Evolutionary conservation across 2,113 vertebrate species (phyloP).

Genomic region (Athene noctua): DNA sequence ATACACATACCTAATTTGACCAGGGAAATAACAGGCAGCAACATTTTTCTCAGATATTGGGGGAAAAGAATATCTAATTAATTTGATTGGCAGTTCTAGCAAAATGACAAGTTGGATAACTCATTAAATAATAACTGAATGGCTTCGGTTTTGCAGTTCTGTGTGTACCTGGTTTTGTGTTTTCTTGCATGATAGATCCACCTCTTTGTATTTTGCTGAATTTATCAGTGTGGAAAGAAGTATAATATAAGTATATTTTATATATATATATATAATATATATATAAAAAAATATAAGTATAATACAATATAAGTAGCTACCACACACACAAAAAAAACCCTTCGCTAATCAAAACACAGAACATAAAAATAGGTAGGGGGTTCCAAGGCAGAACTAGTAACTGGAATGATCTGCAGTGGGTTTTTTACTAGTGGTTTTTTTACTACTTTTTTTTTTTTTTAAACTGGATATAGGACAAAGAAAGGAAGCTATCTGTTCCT

Average conservation of each 20-base stretch:
- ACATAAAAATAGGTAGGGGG: not conserved
- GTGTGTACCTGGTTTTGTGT: not conserved
- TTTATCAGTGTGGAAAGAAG: not conserved
- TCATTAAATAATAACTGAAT: not conserved
- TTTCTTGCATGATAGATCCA: not conserved
- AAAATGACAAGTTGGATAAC: not conserved
- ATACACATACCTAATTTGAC: not conserved
- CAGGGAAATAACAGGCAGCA: not conserved
- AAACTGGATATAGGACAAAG: not conserved
- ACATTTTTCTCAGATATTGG: not conserved
- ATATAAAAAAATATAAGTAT: too few species aligned
- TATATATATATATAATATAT: too few species aligned
- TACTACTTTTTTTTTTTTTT: not conserved
- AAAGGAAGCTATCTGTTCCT: constrained; percentile 22
- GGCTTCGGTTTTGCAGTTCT: not conserved
- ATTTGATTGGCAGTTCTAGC: constrained; percentile 1
- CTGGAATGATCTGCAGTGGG: not conserved
- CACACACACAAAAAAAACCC: not conserved
- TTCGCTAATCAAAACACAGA: not conserved
- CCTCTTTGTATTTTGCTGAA: not conserved
- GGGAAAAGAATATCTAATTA: not conserved
- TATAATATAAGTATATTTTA: too few species aligned
- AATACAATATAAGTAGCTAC: not conserved
- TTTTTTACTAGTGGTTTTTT: not conserved
- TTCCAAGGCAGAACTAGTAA: not conserved